Percentiles rank a stretch among this genome's conserved stretches.
phyloP scores from a whole-genome alignment of 2,888 invertebrate genomes.

The Sepioteuthis lessoniana region DNA sequence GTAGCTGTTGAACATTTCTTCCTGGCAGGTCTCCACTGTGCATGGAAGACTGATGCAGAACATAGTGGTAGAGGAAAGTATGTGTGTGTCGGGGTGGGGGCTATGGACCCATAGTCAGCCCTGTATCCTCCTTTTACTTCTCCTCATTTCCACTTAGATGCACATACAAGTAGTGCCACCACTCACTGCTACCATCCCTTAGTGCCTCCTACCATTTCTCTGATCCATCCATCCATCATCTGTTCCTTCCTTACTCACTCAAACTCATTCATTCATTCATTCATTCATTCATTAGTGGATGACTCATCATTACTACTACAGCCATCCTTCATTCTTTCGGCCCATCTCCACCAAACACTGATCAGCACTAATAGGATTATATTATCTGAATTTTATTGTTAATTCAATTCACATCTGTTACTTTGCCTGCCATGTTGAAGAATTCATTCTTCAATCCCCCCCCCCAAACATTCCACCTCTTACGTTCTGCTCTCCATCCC shows the following conservation, averaged over 20 bases:
- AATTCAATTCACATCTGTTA: slow-evolving; percentile 33
- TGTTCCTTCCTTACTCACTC: background rate
- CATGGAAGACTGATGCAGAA: background rate
- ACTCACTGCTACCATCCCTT: background rate
- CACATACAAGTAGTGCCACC: background rate
- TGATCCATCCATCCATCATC: background rate
- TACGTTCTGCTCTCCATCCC: background rate
- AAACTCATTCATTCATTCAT: background rate
- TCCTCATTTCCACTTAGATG: background rate
- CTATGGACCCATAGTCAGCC: background rate
- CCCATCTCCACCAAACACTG: background rate
- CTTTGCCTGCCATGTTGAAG: slow-evolving; percentile 18
- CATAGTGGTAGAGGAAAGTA: background rate
- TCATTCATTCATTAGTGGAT: background rate
- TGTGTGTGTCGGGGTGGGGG: background rate
- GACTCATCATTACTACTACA: slow-evolving; percentile 33
- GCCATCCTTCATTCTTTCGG: background rate
- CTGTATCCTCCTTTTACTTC: no score
- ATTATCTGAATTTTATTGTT: slow-evolving; percentile 14
- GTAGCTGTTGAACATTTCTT: background rate
- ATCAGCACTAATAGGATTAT: slow-evolving; percentile 23
- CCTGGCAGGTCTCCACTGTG: background rate
- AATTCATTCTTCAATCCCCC: background rate
- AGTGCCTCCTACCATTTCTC: background rate
- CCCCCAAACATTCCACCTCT: background rate